Evolutionary conservation across 30 jellyfish, hydroid and myxozoan species (phyloP).

Genomic region (Pseudorhiza aurosa): DNA sequence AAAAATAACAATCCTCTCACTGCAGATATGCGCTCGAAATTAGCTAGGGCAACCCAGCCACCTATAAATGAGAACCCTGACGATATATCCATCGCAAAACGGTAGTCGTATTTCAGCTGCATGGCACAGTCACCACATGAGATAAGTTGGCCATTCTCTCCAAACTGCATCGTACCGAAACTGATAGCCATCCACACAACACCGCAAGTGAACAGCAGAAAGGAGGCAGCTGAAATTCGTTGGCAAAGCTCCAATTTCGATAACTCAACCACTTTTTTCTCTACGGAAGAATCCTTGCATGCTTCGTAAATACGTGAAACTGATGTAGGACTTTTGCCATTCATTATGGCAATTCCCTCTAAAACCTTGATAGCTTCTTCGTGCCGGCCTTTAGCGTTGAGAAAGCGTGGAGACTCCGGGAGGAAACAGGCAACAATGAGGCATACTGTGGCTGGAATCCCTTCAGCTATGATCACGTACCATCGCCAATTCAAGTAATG

Average conservation of each 20-base stretch:
- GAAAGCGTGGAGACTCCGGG: slow-evolving; percentile 6
- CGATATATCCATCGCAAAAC: not conserved
- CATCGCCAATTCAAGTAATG: slow-evolving; percentile 1
- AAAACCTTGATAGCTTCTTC: not conserved
- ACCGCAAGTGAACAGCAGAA: not conserved
- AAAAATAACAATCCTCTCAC: not conserved
- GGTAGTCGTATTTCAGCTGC: not conserved
- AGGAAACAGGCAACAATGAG: not conserved
- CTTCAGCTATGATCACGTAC: not conserved
- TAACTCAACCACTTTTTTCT: no score
- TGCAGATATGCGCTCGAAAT: not conserved
- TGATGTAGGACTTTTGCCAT: not conserved
- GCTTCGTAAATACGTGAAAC: no score
- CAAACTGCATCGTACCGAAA: slow-evolving; percentile 10
- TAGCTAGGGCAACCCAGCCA: not conserved
- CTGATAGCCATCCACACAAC: not conserved
- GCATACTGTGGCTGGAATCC: not conserved
- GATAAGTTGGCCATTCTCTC: not conserved
- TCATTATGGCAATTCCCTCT: not conserved
- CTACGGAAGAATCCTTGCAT: no score
- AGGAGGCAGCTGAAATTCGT: not conserved
- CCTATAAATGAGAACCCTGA: not conserved
- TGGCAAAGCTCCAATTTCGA: not conserved
- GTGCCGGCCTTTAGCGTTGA: not conserved
- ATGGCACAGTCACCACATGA: not conserved